Percentiles rank a stretch among this genome's conserved stretches.
These are phyloP conservation scores for Pheosia tremula DNA, from an alignment of 2,888 invertebrate genomes.

Conservation along the genomic window DNA sequence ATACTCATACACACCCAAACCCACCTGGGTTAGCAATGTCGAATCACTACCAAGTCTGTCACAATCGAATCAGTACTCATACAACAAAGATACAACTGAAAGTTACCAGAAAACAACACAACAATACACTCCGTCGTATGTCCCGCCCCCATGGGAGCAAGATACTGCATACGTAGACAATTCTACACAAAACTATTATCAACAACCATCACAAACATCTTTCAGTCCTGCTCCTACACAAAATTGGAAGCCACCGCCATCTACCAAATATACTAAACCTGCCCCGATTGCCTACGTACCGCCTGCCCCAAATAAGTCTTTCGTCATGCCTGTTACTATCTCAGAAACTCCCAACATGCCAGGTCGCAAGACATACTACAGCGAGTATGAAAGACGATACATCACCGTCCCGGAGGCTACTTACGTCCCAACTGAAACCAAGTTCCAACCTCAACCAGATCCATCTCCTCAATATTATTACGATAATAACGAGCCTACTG, in stretches of 20 bases:
- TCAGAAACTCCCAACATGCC: slow-evolving; percentile 60
- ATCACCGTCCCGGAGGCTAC: slow-evolving; percentile 77
- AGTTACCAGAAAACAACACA: slow-evolving; percentile 64
- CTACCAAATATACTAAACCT: slow-evolving; percentile 66
- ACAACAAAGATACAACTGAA: slow-evolving; percentile 57
- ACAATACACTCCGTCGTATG: slow-evolving; percentile 70
- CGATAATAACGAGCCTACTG: slow-evolving; percentile 72
- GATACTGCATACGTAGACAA: slow-evolving; percentile 66
- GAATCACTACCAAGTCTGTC: slow-evolving; percentile 44
- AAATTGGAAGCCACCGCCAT: slow-evolving; percentile 62
- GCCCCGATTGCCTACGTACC: slow-evolving; percentile 72
- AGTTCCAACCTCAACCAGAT: slow-evolving; percentile 73
- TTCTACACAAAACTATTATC: slow-evolving; percentile 60
- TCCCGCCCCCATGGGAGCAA: slow-evolving; percentile 81
- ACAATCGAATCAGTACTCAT: slow-evolving; percentile 61
- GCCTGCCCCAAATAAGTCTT: slow-evolving; percentile 78
- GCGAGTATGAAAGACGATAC: slow-evolving; percentile 79
- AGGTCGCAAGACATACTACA: slow-evolving; percentile 78
- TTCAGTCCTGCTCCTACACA: slow-evolving; percentile 47
- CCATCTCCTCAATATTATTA: slow-evolving; percentile 78
- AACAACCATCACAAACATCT: slow-evolving; percentile 55
- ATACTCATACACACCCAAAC: slow-evolving; percentile 62
- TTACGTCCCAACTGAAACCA: slow-evolving; percentile 73
- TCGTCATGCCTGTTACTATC: slow-evolving; percentile 62
- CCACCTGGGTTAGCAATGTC: slow-evolving; percentile 58